Conservation (phyloP, 2,797 vertebrate genomes). For the Sebastolobus alascanus region DNA sequence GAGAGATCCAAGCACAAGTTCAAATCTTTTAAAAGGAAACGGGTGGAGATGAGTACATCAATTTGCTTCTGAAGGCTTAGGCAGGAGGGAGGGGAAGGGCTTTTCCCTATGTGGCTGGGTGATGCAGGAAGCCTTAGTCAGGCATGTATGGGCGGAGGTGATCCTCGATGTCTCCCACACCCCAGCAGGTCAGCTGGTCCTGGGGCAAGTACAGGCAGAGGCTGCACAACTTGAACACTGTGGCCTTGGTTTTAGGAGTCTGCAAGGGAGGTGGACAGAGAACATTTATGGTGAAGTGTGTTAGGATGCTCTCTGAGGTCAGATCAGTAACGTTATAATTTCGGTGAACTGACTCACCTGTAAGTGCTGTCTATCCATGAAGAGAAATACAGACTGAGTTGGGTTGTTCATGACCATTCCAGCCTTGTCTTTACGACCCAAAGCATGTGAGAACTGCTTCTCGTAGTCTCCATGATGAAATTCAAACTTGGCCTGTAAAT, state of each 20-base stretch:
- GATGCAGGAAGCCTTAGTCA: conserved; percentile 89
- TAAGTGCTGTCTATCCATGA: conserved; percentile 99
- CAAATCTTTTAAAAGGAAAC: conserved; percentile 92
- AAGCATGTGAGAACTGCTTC: conserved; percentile 99
- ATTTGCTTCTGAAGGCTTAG: conserved; percentile 91
- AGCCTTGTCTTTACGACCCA: conserved; percentile 99
- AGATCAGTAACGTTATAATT: neutral
- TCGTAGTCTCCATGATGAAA: conserved; percentile 99
- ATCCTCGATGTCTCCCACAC: conserved; percentile 98
- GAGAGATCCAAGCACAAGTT: conserved; percentile 98
- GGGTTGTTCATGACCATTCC: conserved; percentile 99
- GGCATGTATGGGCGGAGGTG: conserved; percentile 99
- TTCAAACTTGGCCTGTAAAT: conserved; percentile 96
- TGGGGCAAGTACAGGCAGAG: conserved; percentile 99
- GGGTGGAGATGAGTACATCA: conserved; percentile 92
- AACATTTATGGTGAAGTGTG: neutral
- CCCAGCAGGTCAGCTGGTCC: conserved; percentile 99
- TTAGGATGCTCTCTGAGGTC: neutral
- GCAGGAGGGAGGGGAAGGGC: conserved; percentile 72
- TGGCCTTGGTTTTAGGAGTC: conserved; percentile 99
- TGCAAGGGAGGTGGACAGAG: conserved; percentile 68
- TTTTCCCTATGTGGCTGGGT: conserved; percentile 90
- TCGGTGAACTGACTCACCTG: conserved; percentile 85
- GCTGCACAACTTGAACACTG: conserved; percentile 99
- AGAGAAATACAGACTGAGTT: conserved; percentile 99